Evolutionary conservation across 2,113 vertebrate genomes (phyloP), one percentile per base, ranked within the genome.

Genomic region (Aplodontia rufa): DNA sequence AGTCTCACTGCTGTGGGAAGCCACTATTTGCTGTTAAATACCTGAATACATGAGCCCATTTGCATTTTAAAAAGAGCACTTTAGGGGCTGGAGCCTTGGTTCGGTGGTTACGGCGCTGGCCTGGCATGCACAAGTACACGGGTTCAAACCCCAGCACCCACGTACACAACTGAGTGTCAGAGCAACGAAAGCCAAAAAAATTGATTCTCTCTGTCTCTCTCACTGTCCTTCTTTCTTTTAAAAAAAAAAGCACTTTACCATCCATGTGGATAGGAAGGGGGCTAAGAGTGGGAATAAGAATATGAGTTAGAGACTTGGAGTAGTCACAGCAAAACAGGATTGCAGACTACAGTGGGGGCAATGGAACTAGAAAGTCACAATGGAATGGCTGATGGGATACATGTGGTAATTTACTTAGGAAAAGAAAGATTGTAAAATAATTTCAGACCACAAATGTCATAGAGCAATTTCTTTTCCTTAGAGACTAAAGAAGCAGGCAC

Each of bases 401-500:
- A 8, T 78, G 26, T 84, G 35, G 45, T 79, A 40, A 35, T 71
- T 42, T 72, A 68, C 47, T 49, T 76, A 45, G 75, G 82, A 89
- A n/a, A 83, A 94, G 78, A 84, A 88, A 90, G 32, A 45, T 37
- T 79, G 22, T 58, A 49, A 85, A 76, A 30, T 82, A 96, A 8
- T 14, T 66, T 79, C 81, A 92, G 93, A 87, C 93, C 90, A 96
- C 79, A 95, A 92, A 96, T 96, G 72, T 97, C 94, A 98, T 96
- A 96, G 94, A 69, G 96, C 74, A 1, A 24, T 98, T 96, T 98
- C 94, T 97, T 97, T 60, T 96, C 97, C 90, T 83, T 95, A 99
- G 99, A 99, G 97, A 98, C 98, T 87, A 99, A 99, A 97, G 99
- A 99, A 98, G 99, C 99, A 3, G 99, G 99, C 83, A 98, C 98